These are phyloP conservation scores for Tachina fera DNA, from an alignment of 2,888 invertebrate genomes.

Conservation along the genomic window DNA sequence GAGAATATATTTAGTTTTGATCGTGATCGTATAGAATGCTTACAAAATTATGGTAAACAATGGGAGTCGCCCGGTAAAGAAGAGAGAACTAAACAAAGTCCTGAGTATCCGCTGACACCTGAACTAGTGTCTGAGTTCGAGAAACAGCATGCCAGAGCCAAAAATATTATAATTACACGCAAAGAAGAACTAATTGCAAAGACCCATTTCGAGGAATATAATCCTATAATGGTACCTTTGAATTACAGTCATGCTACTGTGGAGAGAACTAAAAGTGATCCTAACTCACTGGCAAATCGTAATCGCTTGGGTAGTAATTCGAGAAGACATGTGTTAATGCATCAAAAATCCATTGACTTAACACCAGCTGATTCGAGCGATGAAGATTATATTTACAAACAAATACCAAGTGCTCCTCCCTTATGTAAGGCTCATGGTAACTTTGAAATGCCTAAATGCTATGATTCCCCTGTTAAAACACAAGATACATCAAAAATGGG, in stretches of 20 bases:
- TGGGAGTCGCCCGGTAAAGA: constrained; percentile 81
- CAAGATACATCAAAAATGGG: constrained; percentile 86
- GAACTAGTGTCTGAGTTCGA: constrained; percentile 86
- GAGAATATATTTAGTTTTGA: constrained; percentile 90
- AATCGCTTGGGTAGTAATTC: constrained; percentile 89
- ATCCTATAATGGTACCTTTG: constrained; percentile 86
- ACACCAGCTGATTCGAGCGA: constrained; percentile 94
- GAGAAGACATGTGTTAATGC: constrained; percentile 91
- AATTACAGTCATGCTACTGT: constrained; percentile 88
- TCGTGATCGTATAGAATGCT: constrained; percentile 89
- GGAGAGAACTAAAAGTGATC: constrained; percentile 93
- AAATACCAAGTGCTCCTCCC: constrained; percentile 89
- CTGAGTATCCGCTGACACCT: constrained; percentile 84
- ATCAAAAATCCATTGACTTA: constrained; percentile 92
- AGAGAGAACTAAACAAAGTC: constrained; percentile 85
- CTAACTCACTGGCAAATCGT: constrained; percentile 89
- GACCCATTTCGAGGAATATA: constrained; percentile 88
- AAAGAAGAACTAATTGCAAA: constrained; percentile 87
- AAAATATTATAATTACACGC: constrained; percentile 84
- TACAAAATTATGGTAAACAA: constrained; percentile 84
- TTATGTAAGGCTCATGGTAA: constrained; percentile 89
- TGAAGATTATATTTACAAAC: constrained; percentile 90
- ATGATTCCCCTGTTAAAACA: constrained; percentile 81
- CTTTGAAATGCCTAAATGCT: constrained; percentile 86
- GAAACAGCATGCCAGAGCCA: constrained; percentile 83